These are phyloP conservation scores for Cichladusa arquata DNA, from an alignment of 2,113 vertebrate species.

Conservation along the genomic window DNA sequence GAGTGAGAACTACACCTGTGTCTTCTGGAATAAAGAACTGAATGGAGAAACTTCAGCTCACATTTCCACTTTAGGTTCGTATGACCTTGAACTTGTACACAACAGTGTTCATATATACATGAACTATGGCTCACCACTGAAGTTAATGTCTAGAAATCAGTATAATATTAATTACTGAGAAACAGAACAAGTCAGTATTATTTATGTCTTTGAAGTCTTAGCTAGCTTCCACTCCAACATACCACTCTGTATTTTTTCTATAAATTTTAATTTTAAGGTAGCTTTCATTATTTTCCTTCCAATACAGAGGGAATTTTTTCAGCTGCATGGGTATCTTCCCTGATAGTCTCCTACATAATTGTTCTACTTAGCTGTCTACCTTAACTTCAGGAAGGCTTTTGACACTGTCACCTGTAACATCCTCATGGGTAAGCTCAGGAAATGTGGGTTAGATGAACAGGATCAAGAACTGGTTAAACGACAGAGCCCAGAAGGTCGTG, in stretches of 20 bases:
- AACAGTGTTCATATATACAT: neutral
- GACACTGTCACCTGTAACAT: neutral
- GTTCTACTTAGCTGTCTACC: neutral
- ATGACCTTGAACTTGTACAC: neutral
- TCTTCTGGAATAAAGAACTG: conserved; percentile 67
- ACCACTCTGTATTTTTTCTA: neutral
- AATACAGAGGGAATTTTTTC: neutral
- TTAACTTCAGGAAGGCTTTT: neutral
- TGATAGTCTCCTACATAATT: neutral
- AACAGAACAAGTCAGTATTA: neutral
- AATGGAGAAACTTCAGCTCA: conserved; percentile 43
- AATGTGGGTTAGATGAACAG: neutral
- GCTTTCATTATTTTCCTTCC: neutral
- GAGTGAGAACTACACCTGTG: conserved; percentile 78
- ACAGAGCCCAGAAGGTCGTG: neutral
- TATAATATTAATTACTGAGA: neutral
- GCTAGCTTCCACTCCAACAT: neutral
- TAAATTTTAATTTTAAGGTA: neutral
- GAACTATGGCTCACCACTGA: neutral
- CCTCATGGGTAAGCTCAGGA: neutral
- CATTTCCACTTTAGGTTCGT: conserved; percentile 21
- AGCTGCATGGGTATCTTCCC: neutral
- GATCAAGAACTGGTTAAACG: neutral
- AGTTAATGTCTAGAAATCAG: neutral
- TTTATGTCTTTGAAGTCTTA: neutral